These are phyloP conservation scores for Melieria crassipennis DNA, from an alignment of 2,888 invertebrate genomes.

Conservation along the genomic window DNA sequence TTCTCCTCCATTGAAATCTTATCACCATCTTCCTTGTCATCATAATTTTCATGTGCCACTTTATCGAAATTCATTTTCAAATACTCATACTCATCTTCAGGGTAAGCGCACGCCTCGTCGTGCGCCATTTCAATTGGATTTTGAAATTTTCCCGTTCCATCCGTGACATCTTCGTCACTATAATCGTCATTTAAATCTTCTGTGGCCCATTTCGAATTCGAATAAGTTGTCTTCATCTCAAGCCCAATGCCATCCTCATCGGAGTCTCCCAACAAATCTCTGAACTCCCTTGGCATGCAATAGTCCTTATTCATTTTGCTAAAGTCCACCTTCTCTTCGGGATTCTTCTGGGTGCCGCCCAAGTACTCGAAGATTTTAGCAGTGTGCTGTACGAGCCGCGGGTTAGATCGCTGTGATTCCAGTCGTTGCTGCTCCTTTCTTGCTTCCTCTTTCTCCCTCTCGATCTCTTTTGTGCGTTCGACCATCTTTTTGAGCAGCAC, in stretches of 20 bases:
- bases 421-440: neutral
- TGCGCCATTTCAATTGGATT: constrained; percentile 11
- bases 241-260: neutral
- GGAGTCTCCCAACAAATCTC: constrained; percentile 18
- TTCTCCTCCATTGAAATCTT: neutral
- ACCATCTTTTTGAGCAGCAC: constrained; percentile 48
- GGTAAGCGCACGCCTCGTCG: neutral
- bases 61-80: neutral
- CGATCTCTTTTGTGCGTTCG: constrained; percentile 46
- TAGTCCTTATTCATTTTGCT: neutral
- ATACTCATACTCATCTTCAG: neutral
- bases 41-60: neutral
- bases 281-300: constrained; percentile 12
- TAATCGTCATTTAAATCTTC: too few relatives aligned
- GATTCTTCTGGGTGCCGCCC: neutral
- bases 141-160: neutral
- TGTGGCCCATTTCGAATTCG: neutral
- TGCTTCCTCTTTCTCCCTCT: constrained; percentile 17
- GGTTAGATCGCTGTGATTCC: constrained; percentile 1
- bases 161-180: too few relatives aligned
- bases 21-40: neutral
- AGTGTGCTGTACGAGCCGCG: constrained; percentile 7
- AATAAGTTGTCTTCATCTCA: neutral
- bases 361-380: constrained; percentile 37
- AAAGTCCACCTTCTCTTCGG: neutral